A percentile compares a stretch with the other conserved stretches of the same genome.
Evolutionary conservation across 2,113 vertebrate species (phyloP).

Genomic region (Dipodomys ordii): DNA sequence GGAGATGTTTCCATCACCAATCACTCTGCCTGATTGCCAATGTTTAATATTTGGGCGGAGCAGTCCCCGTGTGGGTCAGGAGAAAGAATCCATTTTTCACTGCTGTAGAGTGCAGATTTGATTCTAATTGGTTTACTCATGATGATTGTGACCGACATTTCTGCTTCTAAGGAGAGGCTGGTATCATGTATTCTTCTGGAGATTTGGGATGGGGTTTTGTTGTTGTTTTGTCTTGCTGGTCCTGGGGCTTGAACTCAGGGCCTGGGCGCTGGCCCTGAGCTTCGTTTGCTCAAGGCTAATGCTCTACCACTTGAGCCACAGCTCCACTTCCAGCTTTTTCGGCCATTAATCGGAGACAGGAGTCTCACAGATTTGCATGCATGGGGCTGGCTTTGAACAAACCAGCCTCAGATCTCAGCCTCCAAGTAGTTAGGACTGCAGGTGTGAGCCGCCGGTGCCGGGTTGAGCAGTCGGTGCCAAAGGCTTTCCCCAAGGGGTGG

Average conservation of each 20-base stretch:
- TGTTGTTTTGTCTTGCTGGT: neutral
- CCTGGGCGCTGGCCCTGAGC: too few species aligned
- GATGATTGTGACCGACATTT: neutral
- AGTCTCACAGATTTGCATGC: too few species aligned
- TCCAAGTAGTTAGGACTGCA: too few species aligned
- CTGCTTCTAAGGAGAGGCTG: too few species aligned
- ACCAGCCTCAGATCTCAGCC: too few species aligned
- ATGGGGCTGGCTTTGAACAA: too few species aligned
- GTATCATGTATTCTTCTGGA: neutral
- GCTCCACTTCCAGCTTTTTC: too few species aligned
- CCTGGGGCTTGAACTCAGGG: too few species aligned
- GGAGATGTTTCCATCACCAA: neutral
- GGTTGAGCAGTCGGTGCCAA: neutral
- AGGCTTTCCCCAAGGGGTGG: neutral
- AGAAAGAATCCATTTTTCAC: neutral
- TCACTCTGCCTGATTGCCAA: neutral
- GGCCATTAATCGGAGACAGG: too few species aligned
- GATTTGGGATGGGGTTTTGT: neutral
- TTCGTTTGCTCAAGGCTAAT: too few species aligned
- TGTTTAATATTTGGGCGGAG: neutral
- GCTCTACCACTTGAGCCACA: too few species aligned
- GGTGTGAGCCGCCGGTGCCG: neutral
- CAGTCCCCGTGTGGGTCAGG: neutral
- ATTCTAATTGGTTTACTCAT: neutral
- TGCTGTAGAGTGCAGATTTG: neutral